Conservation (phyloP, 2,113 vertebrate species). For the Nesospiza acunhae region DNA sequence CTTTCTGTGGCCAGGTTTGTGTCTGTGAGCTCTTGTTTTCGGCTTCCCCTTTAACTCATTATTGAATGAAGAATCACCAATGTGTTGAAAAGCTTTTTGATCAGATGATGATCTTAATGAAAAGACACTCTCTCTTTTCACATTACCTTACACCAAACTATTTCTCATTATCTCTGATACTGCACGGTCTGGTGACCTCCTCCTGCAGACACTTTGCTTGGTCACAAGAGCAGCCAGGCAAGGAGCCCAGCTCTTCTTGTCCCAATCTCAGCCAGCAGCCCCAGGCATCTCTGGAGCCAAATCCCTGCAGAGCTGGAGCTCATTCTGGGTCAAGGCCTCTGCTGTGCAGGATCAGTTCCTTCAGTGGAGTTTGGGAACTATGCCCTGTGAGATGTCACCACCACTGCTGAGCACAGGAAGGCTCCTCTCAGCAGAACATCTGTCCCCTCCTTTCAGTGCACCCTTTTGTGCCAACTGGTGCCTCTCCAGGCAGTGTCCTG, state of each 20-base stretch:
- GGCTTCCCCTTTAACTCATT: background rate
- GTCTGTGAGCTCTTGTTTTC: background rate
- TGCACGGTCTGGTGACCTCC: background rate
- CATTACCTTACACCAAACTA: background rate
- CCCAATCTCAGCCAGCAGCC: background rate
- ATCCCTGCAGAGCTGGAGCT: background rate
- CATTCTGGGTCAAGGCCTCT: background rate
- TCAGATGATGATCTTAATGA: background rate
- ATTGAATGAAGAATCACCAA: background rate
- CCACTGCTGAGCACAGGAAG: background rate
- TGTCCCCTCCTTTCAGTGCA: background rate
- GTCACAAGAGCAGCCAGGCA: background rate
- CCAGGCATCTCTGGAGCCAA: background rate
- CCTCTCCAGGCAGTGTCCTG: background rate
- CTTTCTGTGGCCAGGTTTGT: background rate
- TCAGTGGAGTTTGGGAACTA: background rate
- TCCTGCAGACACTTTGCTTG: background rate
- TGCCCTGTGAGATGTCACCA: background rate
- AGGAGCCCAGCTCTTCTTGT: background rate
- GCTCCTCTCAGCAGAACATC: background rate
- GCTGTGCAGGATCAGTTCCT: background rate
- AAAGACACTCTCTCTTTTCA: background rate
- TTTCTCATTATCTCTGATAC: background rate
- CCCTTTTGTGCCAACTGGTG: background rate
- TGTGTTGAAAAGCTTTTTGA: background rate